Percentiles rank a stretch among this genome's conserved stretches.
Conservation (phyloP, 2,113 vertebrate species). For the Tragelaphus strepsiceros region DNA sequence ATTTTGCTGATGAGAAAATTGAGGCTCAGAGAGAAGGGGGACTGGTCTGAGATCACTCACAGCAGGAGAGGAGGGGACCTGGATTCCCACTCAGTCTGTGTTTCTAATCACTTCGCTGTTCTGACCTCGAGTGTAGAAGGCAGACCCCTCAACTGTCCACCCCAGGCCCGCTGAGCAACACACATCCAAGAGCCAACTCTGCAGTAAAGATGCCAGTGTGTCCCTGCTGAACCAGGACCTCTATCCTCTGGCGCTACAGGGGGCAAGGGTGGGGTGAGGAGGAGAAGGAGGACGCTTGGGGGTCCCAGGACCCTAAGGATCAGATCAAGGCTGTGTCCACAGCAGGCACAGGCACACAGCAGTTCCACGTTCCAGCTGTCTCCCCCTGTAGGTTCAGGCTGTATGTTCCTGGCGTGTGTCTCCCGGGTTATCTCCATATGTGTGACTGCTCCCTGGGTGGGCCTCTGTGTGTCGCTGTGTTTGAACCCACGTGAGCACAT, state of each 20-base stretch:
- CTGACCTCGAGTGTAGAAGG: neutral
- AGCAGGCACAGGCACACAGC: neutral
- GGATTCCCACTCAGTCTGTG: neutral
- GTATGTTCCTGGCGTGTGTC: neutral
- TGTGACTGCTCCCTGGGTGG: neutral
- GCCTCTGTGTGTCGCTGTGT: neutral
- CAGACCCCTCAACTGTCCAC: neutral
- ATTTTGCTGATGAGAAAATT: neutral
- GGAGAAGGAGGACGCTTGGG: neutral
- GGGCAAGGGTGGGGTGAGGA: neutral
- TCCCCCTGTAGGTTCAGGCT: neutral
- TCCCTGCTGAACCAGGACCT: neutral
- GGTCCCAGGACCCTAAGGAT: neutral
- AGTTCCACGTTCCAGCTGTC: neutral
- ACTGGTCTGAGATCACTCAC: neutral
- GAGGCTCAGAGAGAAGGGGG: neutral
- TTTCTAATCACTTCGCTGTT: neutral
- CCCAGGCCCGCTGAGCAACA: neutral
- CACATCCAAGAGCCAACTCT: accelerated
- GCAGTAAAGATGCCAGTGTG: neutral
- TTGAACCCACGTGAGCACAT: neutral
- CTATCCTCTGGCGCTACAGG: neutral
- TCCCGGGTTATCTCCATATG: accelerated
- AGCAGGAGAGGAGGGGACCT: neutral
- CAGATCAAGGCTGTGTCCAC: accelerated